A percentile compares a stretch with the other conserved stretches of the same genome.
phyloP scores from a whole-genome alignment of 2,113 vertebrate genomes.

The Corythaixoides concolor region DNA sequence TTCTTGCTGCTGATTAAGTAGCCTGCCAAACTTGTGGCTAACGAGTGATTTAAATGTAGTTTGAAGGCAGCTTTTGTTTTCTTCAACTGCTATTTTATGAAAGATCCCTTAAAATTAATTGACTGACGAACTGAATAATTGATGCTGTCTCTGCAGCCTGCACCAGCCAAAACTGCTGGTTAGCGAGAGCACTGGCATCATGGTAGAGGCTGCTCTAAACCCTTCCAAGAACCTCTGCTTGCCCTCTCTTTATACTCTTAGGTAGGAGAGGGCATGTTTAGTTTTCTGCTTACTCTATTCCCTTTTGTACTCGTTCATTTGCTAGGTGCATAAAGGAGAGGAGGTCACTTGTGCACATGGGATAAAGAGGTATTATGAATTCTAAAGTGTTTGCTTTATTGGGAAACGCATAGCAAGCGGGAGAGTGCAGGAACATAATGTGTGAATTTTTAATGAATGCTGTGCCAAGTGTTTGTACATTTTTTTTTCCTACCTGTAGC shows the following conservation, averaged over 20 bases:
- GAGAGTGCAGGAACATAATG: conserved; percentile 36
- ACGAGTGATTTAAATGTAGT: neutral
- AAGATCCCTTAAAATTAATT: conserved; percentile 22
- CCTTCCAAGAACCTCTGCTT: conserved; percentile 25
- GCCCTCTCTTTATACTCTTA: conserved; percentile 26
- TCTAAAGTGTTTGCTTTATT: conserved; percentile 70
- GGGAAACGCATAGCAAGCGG: conserved; percentile 41
- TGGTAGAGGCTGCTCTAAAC: neutral
- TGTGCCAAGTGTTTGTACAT: conserved; percentile 32
- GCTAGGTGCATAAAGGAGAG: conserved; percentile 61
- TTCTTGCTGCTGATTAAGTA: neutral
- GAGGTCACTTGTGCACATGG: conserved; percentile 62
- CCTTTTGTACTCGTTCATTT: conserved; percentile 68
- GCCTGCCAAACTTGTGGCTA: neutral
- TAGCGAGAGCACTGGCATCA: neutral
- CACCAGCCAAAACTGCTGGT: neutral
- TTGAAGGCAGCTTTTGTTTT: conserved; percentile 43
- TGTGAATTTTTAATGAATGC: conserved; percentile 70
- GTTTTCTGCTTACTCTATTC: conserved; percentile 67
- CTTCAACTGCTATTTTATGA: conserved; percentile 18
- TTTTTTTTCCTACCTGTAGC: conserved; percentile 56
- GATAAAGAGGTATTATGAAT: conserved; percentile 71
- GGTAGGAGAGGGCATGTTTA: conserved; percentile 61
- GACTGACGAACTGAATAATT: conserved; percentile 5
- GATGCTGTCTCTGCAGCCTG: neutral